These are phyloP conservation scores for Lamellibrachia luymesi DNA, from an alignment of 1,140 invertebrate genomes.

Conservation along the genomic window DNA sequence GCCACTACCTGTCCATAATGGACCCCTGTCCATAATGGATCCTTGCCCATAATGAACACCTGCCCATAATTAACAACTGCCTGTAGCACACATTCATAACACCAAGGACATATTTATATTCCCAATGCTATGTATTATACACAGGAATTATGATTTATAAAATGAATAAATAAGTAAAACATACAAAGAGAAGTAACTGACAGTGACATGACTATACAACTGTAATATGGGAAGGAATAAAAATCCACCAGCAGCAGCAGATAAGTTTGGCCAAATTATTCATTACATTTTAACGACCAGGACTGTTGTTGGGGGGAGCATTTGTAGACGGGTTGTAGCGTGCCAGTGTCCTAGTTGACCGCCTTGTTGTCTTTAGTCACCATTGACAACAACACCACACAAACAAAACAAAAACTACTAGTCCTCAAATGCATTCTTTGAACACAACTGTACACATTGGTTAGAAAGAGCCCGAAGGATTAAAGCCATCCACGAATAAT, in stretches of 20 bases:
- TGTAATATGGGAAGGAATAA: neutral
- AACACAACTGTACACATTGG: neutral
- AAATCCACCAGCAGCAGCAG: neutral
- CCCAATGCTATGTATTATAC: neutral
- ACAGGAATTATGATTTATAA: neutral
- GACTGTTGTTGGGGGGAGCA: neutral
- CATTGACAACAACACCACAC: neutral
- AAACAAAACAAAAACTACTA: neutral
- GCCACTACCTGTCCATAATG: no score
- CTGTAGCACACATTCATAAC: neutral
- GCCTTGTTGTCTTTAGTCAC: neutral
- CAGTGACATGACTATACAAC: neutral
- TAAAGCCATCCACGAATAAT: neutral
- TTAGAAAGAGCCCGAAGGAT: neutral
- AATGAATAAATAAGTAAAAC: neutral
- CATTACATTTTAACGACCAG: neutral
- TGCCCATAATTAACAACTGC: neutral
- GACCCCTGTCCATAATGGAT: no score
- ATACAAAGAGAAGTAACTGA: neutral
- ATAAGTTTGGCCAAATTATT: neutral
- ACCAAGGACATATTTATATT: neutral
- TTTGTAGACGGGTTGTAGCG: neutral
- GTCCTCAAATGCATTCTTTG: neutral
- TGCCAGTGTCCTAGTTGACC: neutral
- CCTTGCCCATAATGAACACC: no score